Base-by-base conservation (phyloP, 2,888 invertebrate genomes). In the Noctuana brunneofusca region DNA sequence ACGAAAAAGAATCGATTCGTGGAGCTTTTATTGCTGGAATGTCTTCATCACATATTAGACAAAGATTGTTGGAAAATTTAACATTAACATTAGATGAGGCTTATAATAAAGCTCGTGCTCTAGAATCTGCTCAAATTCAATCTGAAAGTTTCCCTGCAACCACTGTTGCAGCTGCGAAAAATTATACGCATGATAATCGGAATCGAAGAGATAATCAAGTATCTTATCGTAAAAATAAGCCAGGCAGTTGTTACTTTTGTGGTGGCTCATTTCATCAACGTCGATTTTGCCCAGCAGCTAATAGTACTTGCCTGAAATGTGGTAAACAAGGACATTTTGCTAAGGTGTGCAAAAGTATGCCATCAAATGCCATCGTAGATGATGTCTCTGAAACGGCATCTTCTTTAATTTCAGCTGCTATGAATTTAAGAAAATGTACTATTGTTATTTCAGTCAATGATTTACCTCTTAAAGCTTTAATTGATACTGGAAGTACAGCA, bases 81-180 rank as follows among this genome's bases (percentile, higher is more conserved):
- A 22, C 49, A 2, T 27, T 54, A 9, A 54, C 54, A 5, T n/a
- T 54, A n/a, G 38, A 54, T 16, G 54, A 54, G 24, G 41, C 54
- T 22, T 24, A 35, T 53, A 18, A 32, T 22, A 32, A 53, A 38
- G 53, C 53, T n/a, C 24, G 49, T 8, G 27, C 27, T 1, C 49
- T 50, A 14, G 35, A 20, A 18, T 20, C 20, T 5, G 53, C 35
- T 38, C 53, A 35, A 20, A n/a, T 53, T n/a, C 53, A 53, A 38
- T 32, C 53, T 20, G 53, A 53, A 20, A 35, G 53, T 35, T 53
- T 20, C 8, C n/a, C 35, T 53, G 3, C 38, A 41, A 16, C 38
- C 16, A 41, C 14, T 24, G 48, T 48, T 50, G 27, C 49, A 41
- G 38, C 35, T 41, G 16, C 16, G 6, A 41, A 41, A 8, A 16